A percentile compares a stretch with the other conserved stretches of the same genome.
Evolutionary conservation across 2,888 invertebrate species (phyloP).

Genomic region (Lacanobia wlatinum): DNA sequence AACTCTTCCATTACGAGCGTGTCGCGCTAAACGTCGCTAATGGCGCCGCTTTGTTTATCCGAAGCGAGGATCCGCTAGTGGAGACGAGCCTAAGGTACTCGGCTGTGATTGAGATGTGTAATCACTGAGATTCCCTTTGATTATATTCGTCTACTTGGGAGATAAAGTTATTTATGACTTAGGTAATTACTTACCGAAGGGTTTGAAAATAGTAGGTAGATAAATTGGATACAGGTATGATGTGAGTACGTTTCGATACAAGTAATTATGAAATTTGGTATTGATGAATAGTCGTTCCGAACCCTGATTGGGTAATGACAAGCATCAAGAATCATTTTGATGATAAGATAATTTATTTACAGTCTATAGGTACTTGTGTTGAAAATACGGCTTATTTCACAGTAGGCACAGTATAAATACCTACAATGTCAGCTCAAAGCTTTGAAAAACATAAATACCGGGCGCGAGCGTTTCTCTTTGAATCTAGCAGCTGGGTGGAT

Average conservation of each 20-base stretch:
- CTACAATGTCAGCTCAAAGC: neutral
- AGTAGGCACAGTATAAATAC: neutral
- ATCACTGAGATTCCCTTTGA: constrained; percentile 24
- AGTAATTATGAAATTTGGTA: neutral
- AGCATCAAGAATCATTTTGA: neutral
- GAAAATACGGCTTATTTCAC: neutral
- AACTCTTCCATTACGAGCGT: constrained; percentile 50
- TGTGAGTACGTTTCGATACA: neutral
- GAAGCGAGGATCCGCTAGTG: neutral
- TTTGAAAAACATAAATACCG: neutral
- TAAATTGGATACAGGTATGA: neutral
- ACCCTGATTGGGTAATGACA: too few species aligned
- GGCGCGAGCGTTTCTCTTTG: neutral
- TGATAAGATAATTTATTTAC: neutral
- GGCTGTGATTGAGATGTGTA: neutral
- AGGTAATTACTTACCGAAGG: neutral
- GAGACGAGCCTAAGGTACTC: constrained; percentile 5
- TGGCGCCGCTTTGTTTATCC: constrained; percentile 35
- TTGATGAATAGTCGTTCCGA: neutral
- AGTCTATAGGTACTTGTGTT: neutral
- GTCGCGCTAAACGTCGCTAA: constrained; percentile 49
- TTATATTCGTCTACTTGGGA: constrained; percentile 6
- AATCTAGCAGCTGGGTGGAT: neutral
- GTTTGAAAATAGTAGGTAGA: neutral
- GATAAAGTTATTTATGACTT: constrained; percentile 8